A percentile compares a stretch with the other conserved stretches of the same genome.
These are phyloP conservation scores for Nemopilema nomurai DNA, from an alignment of 30 jellyfish, hydroid and myxozoan species.

Conservation along the genomic window DNA sequence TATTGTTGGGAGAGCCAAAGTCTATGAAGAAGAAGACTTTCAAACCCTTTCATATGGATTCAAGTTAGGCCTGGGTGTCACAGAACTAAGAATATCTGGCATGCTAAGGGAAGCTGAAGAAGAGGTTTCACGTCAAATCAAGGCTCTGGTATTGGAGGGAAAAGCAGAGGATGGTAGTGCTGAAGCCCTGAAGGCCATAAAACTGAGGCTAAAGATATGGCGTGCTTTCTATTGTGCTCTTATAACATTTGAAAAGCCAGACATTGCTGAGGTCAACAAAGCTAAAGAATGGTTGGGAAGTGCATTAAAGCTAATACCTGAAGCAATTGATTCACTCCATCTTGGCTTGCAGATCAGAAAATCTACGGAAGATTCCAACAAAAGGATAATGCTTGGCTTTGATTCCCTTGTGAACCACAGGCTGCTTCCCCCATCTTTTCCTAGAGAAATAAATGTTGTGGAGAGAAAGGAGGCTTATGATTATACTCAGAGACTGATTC, in stretches of 20 bases:
- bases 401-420: conserved; percentile 89
- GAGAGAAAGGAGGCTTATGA: conserved; percentile 51
- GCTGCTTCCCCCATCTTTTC: conserved; percentile 88
- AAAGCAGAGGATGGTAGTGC: conserved; percentile 8
- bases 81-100: conserved; percentile 78
- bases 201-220: conserved; percentile 69
- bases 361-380: conserved; percentile 18
- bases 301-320: conserved; percentile 30
- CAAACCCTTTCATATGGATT: conserved; percentile 85
- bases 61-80: conserved; percentile 62
- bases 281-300: conserved; percentile 51
- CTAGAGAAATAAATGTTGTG: conserved; percentile 70
- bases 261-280: conserved; percentile 53
- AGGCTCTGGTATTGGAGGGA: conserved; percentile 20
- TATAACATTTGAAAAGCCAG: conserved; percentile 81
- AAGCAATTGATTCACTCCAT: conserved; percentile 8
- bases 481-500: conserved; percentile 36
- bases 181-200: conserved; percentile 65
- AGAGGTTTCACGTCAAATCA: conserved; percentile 72
- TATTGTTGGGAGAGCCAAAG: conserved; percentile 80
- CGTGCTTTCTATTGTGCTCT: conserved; percentile 82
- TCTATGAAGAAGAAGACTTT: conserved; percentile 94
- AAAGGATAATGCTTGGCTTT: conserved; percentile 68
- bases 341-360: conserved; percentile 30
- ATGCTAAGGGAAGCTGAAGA: conserved; percentile 95